phyloP scores from a whole-genome alignment of 2,888 invertebrate genomes.

The Tenthredo amoena region DNA sequence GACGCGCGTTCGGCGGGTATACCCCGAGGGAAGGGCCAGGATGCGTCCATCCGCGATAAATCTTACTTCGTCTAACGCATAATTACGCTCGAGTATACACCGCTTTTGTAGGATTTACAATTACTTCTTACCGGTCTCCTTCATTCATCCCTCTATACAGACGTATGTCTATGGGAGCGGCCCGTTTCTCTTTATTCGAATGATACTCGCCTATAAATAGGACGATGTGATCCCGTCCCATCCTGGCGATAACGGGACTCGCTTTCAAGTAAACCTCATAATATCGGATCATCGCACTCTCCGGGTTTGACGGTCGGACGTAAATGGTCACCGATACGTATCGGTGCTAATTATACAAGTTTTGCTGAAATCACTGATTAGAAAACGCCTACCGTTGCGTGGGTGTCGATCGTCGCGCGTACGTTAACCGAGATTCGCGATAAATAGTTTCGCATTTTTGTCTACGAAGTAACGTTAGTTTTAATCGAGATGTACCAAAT shows the following conservation, averaged over 20 bases:
- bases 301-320: conserved; percentile 7
- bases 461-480: not conserved
- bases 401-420: conserved; percentile 13
- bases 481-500: not conserved
- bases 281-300: not conserved
- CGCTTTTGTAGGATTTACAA: conserved; percentile 35
- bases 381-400: conserved; percentile 24
- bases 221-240: not conserved
- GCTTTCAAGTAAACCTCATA: not conserved
- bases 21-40: conserved; percentile 41
- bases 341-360: conserved; percentile 35
- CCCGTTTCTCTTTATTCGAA: conserved; percentile 23
- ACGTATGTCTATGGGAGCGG: conserved; percentile 10
- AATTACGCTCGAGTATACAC: conserved; percentile 63
- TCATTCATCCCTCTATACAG: not conserved
- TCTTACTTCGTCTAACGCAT: conserved; percentile 69
- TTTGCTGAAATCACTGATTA: conserved; percentile 31
- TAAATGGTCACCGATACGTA: conserved; percentile 4
- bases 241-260: conserved; percentile 18
- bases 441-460: not conserved
- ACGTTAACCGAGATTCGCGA: not conserved
- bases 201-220: conserved; percentile 6
- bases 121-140: not conserved
- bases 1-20: conserved; percentile 40
- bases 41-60: conserved; percentile 65